These are phyloP conservation scores for Cetonia aurata DNA, from an alignment of 2,888 invertebrate species.

Conservation along the genomic window DNA sequence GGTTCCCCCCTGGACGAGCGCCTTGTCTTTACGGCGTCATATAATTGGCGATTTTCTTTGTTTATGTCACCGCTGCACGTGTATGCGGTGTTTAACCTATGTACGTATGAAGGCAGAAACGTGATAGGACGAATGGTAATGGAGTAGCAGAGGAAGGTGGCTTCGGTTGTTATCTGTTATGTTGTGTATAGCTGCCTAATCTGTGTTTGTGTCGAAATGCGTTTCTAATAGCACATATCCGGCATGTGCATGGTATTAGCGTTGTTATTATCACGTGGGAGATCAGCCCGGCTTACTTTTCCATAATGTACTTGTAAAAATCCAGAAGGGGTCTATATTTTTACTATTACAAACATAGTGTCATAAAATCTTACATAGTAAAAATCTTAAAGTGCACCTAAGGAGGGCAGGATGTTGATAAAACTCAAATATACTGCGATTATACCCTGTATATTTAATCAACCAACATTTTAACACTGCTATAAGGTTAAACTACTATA, in stretches of 20 bases:
- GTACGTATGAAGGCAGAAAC: not conserved
- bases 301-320: not conserved
- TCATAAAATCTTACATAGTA: too few species aligned
- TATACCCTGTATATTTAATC: too few species aligned
- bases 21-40: slow-evolving; percentile 40
- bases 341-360: too few species aligned
- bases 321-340: too few species aligned
- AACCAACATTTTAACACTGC: too few species aligned
- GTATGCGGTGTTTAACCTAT: not conserved
- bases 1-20: slow-evolving; percentile 18
- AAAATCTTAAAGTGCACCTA: too few species aligned
- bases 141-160: not conserved
- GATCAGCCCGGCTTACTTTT: not conserved
- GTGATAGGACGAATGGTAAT: not conserved
- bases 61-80: slow-evolving; percentile 12
- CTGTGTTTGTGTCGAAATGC: slow-evolving; percentile 31
- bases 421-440: too few species aligned
- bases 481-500: too few species aligned
- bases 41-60: slow-evolving; percentile 44
- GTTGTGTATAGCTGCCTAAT: slow-evolving; percentile 1
- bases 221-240: slow-evolving; percentile 42
- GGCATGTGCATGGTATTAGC: not conserved
- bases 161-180: slow-evolving; percentile 6
- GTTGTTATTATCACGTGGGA: not conserved
- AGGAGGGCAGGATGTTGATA: too few species aligned